These are phyloP conservation scores for Arbacia lixula DNA, from an alignment of 53 echinoderm and acorn worm species.

Conservation along the genomic window DNA sequence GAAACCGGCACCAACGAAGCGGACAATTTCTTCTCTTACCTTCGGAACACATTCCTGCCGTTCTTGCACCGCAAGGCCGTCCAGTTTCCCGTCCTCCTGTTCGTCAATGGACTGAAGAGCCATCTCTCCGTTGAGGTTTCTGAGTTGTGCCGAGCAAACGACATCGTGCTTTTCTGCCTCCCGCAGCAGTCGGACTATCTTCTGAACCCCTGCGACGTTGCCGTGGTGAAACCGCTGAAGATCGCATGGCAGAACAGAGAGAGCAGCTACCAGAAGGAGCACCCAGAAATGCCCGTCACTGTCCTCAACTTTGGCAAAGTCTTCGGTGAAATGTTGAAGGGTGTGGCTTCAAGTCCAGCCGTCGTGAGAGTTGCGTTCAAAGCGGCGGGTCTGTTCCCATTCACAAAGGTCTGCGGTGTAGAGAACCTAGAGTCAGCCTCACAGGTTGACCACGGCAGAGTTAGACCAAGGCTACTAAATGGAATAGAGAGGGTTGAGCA, in stretches of 20 bases:
- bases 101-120: conserved; percentile 34
- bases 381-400: not conserved
- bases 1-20: conserved; percentile 50
- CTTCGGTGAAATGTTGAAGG: not conserved
- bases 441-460: no score
- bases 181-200: conserved; percentile 17
- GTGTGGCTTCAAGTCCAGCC: not conserved
- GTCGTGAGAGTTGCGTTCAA: not conserved
- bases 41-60: conserved; percentile 12
- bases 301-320: not conserved
- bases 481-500: no score
- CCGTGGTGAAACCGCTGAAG: not conserved
- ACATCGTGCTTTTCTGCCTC: conserved; percentile 12
- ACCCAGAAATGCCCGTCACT: not conserved
- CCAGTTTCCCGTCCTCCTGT: conserved; percentile 3
- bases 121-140: conserved; percentile 14
- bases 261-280: not conserved
- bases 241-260: not conserved
- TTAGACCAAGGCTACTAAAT: no score
- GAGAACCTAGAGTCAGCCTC: no score
- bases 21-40: conserved; percentile 12
- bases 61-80: not conserved
- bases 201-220: conserved; percentile 11
- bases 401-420: not conserved
- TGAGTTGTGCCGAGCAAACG: not conserved